Evolutionary conservation across 2,797 vertebrate genomes (phyloP), one percentile per base, ranked within the genome.

Genomic region (Psittacula derbiana): DNA sequence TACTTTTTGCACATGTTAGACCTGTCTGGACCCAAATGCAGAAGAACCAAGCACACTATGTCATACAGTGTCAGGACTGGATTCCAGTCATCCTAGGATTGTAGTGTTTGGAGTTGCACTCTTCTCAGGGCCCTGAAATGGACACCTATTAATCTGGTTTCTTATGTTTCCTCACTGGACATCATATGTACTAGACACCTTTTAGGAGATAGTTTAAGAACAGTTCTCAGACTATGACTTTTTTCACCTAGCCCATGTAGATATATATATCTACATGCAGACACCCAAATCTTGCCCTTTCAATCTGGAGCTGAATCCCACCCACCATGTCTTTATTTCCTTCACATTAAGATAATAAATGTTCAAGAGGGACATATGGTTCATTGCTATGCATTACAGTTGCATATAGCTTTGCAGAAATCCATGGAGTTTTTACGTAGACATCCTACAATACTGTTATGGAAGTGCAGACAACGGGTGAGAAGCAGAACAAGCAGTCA

Each of bases 61-160:
- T 19, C n/a, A 28, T 31, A 21, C 2, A 1, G 10, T 46, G 5
- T 41, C 31, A 76, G 14, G 31, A 53, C 36, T 75, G 16, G 20
- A 47, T 38, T 8, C 7, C 19, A 46, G 24, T 28, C 17, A 31
- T n/a, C 8, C 11, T 58, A 52, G 21, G 27, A 52, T 25, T 57
- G 13, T 25, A 78, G 25, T 21, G 13, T 52, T 78, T 5, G 4
- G 53, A 57, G 11, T 10, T 64, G 10, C 25, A 58, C 4, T 82
- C 6, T 69, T 65, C 20, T 64, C 33, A 43, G 6, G 12, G 18
- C 31, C 64, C 20, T 52, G 49, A 64, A 86, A 87, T 5, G 6
- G 15, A 17, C 10, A 33, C 10, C 2, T 47, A 0, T 0, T 38
- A 73, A 12, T 64, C 31, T 33, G 14, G 5, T 30, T 9, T 46